Conservation (phyloP, 2,113 vertebrate genomes). For the Hypanus sabinus region DNA sequence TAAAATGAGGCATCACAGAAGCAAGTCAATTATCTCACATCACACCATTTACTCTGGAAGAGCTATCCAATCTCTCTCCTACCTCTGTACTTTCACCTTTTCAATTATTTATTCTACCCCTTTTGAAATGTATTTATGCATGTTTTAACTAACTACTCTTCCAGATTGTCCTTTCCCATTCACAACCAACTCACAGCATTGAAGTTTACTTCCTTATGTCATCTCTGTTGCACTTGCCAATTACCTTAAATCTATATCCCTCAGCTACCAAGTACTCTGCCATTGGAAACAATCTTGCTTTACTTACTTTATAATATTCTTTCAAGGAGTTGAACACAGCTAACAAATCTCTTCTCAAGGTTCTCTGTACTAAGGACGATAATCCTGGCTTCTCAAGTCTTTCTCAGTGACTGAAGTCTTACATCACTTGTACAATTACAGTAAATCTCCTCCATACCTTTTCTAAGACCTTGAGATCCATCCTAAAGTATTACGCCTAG, state of each 20-base stretch:
- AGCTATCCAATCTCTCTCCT: too few species aligned
- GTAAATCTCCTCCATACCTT: not conserved
- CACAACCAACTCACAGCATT: not conserved
- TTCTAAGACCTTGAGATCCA: not conserved
- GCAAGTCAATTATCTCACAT: not conserved
- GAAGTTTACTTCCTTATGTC: too few species aligned
- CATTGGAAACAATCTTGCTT: not conserved
- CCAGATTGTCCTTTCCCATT: not conserved
- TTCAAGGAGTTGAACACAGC: not conserved
- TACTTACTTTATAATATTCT: not conserved
- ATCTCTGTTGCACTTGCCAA: too few species aligned
- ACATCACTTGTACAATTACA: not conserved
- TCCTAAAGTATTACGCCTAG: not conserved
- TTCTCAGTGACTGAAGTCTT: too few species aligned
- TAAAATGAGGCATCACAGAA: not conserved
- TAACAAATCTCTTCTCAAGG: not conserved
- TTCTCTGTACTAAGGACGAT: too few species aligned
- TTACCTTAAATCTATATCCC: too few species aligned
- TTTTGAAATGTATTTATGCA: not conserved
- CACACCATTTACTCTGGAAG: too few species aligned
- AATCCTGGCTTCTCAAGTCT: too few species aligned
- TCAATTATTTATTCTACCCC: too few species aligned
- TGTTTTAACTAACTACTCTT: not conserved
- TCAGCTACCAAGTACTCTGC: not conserved
- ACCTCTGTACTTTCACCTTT: too few species aligned